A percentile compares a stretch with the other conserved stretches of the same genome.
Conservation (phyloP, 2,797 vertebrate species). For the Gadopsis bispinosus region DNA sequence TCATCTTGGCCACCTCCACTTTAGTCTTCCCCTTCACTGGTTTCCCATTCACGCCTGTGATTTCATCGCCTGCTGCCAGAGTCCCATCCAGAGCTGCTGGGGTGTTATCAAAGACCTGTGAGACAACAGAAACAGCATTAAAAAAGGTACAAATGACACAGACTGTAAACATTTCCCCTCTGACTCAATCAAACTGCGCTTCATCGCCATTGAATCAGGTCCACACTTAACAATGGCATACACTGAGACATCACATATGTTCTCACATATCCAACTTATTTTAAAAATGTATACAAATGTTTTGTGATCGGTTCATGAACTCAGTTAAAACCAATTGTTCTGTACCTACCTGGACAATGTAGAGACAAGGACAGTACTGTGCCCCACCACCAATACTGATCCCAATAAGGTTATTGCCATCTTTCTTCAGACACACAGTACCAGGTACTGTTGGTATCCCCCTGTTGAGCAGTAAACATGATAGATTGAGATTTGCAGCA, state of each 20-base stretch:
- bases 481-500: not conserved
- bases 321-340: not conserved
- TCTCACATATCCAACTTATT: not conserved
- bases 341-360: slow-evolving; percentile 93
- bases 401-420: slow-evolving; percentile 95
- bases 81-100: slow-evolving; percentile 93
- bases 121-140: slow-evolving; percentile 4
- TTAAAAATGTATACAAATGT: rapidly evolving
- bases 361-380: slow-evolving; percentile 97
- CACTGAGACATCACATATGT: not conserved
- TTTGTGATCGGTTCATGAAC: not conserved
- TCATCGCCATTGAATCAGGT: not conserved
- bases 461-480: slow-evolving; percentile 72
- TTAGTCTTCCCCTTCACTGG: slow-evolving; percentile 98
- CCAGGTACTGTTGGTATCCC: slow-evolving; percentile 98
- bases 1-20: slow-evolving; percentile 99
- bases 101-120: slow-evolving; percentile 97
- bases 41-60: slow-evolving; percentile 96
- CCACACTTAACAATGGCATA: not conserved
- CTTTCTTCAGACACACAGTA: slow-evolving; percentile 94
- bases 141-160: slow-evolving; percentile 27
- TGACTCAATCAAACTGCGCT: not conserved
- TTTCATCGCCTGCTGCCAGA: slow-evolving; percentile 96
- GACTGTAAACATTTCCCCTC: not conserved
- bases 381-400: slow-evolving; percentile 99